Conservation (phyloP, 1,140 invertebrate species). For the Ruditapes philippinarum region DNA sequence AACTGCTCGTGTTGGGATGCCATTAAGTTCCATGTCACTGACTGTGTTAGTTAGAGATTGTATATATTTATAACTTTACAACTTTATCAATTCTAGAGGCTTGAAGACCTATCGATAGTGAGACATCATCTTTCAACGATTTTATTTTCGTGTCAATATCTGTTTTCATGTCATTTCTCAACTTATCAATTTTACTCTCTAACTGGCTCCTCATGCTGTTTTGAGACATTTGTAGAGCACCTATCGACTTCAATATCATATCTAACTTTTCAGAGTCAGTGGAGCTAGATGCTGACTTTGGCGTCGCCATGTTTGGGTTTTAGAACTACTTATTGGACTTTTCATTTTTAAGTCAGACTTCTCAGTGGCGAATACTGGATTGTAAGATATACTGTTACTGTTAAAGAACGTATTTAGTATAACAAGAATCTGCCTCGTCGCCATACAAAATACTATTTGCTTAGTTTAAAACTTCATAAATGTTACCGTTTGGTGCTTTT, state of each 20-base stretch:
- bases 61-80: conserved; percentile 7
- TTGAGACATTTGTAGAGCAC: not conserved
- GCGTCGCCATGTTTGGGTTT: not conserved
- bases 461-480: too few relatives aligned
- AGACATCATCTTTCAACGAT: not conserved
- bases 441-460: too few relatives aligned
- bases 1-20: not conserved
- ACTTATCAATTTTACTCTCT: not conserved
- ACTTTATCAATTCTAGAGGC: not conserved
- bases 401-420: too few relatives aligned
- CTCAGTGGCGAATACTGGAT: too few relatives aligned
- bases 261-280: not conserved
- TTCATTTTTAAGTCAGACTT: not conserved
- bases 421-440: too few relatives aligned
- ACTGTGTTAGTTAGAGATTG: not conserved
- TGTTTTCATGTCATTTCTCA: not conserved
- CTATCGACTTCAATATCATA: not conserved
- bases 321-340: not conserved
- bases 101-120: not conserved
- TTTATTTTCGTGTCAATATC: not conserved
- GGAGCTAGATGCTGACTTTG: not conserved
- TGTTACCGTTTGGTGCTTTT: too few relatives aligned
- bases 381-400: too few relatives aligned
- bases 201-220: not conserved
- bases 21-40: not conserved